These are phyloP conservation scores for Hybognathus amarus DNA, from an alignment of 2,797 vertebrate genomes.

Conservation along the genomic window DNA sequence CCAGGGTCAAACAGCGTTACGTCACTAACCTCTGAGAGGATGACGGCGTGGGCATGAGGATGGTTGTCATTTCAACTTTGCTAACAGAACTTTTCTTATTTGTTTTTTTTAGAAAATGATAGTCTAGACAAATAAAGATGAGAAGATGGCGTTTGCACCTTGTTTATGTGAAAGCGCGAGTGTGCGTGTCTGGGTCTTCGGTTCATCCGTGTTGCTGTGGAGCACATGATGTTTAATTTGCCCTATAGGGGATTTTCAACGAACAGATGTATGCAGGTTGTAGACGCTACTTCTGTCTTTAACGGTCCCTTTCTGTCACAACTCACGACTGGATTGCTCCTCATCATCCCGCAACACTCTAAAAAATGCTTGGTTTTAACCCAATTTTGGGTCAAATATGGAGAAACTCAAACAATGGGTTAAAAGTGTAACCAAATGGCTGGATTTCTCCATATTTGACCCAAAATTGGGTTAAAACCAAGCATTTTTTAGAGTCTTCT, in stretches of 20 bases:
- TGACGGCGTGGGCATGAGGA: constrained; percentile 40
- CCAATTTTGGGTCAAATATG: no score
- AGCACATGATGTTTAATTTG: constrained; percentile 69
- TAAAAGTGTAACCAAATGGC: no score
- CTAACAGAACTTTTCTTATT: background rate
- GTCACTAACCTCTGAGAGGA: constrained; percentile 65
- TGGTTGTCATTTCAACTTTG: constrained; percentile 41
- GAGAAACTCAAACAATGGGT: no score
- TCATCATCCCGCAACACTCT: background rate
- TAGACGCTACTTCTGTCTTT: constrained; percentile 56
- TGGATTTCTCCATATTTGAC: no score
- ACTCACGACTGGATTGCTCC: constrained; percentile 35
- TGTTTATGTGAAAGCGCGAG: constrained; percentile 35
- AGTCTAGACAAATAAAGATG: background rate
- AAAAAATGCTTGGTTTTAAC: no score
- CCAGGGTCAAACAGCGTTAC: constrained; percentile 77
- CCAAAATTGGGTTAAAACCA: no score
- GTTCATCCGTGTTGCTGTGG: constrained; percentile 61
- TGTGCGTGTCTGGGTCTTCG: constrained; percentile 47
- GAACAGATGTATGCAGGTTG: constrained; percentile 69
- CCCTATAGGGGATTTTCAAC: constrained; percentile 67
- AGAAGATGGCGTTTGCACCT: background rate
- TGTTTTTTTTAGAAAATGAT: no score
- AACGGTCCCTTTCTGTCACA: constrained; percentile 16
- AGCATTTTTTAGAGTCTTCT: no score